A percentile compares a stretch with the other conserved stretches of the same genome.
These are phyloP conservation scores for Syrphus vitripennis DNA, from an alignment of 2,888 invertebrate genomes.

Conservation along the genomic window DNA sequence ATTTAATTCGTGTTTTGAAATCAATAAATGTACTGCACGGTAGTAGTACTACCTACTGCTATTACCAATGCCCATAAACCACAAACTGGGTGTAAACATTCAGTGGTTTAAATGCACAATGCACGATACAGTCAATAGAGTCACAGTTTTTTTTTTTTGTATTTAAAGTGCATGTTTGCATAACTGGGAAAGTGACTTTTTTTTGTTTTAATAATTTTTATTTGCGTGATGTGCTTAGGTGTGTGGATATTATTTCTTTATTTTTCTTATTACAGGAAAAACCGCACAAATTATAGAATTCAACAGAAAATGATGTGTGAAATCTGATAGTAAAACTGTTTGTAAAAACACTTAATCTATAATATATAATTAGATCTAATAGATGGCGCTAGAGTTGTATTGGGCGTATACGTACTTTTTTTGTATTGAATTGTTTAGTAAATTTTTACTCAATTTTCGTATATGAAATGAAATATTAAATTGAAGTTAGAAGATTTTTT, in stretches of 20 bases:
- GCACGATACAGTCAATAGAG: neutral
- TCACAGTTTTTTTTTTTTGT: neutral
- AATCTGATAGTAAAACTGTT: neutral
- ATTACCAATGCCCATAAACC: neutral
- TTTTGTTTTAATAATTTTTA: neutral
- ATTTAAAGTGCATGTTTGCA: neutral
- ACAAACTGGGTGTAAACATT: neutral
- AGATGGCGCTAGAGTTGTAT: too few relatives aligned
- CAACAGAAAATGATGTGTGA: neutral
- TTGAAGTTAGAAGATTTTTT: too few relatives aligned
- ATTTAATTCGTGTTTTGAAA: neutral
- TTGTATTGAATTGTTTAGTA: too few relatives aligned
- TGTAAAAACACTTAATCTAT: too few relatives aligned
- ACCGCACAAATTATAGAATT: neutral
- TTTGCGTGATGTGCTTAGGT: neutral
- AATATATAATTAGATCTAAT: too few relatives aligned
- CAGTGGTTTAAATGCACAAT: neutral
- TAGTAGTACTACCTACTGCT: neutral
- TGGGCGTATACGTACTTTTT: too few relatives aligned
- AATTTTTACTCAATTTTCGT: too few relatives aligned
- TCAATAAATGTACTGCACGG: neutral
- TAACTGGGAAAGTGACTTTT: neutral
- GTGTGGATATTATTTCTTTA: neutral
- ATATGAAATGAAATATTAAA: too few relatives aligned
- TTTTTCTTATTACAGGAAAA: neutral